Evolutionary conservation across 2,888 invertebrate genomes (phyloP).

Genomic region (Thymelicus sylvestris): DNA sequence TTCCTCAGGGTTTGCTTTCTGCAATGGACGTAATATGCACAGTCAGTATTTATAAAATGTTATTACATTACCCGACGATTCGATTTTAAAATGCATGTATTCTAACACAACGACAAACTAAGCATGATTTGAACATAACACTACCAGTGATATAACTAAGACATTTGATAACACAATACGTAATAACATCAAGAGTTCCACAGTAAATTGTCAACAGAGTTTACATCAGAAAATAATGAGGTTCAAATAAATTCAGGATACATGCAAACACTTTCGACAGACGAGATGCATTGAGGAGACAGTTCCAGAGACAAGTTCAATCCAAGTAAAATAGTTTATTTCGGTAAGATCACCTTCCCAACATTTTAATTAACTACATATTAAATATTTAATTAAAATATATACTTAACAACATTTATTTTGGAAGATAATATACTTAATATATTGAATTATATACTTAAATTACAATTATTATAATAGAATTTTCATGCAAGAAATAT

Average conservation of each 20-base stretch:
- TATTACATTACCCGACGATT: constrained; percentile 44
- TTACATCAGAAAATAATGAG: constrained; percentile 42
- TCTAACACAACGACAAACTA: constrained; percentile 78
- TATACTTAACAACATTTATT: constrained; percentile 81
- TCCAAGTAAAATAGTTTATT: constrained; percentile 46
- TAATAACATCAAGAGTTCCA: constrained; percentile 47
- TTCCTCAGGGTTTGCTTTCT: constrained; percentile 78
- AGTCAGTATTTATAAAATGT: constrained; percentile 59
- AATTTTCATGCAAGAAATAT: constrained; percentile 81
- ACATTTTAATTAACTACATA: constrained; percentile 60
- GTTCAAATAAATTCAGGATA: constrained; percentile 56
- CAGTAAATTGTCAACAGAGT: constrained; percentile 39
- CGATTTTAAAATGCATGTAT: constrained; percentile 38
- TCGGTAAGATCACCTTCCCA: constrained; percentile 58
- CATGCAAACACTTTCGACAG: constrained; percentile 61
- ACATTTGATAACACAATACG: constrained; percentile 50
- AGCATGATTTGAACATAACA: constrained; percentile 51
- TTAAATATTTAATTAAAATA: constrained; percentile 54
- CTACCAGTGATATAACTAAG: constrained; percentile 50
- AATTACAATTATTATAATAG: constrained; percentile 57
- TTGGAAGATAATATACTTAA: constrained; percentile 75
- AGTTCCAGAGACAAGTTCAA: constrained; percentile 43
- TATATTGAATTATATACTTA: constrained; percentile 57
- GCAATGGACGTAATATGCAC: constrained; percentile 78
- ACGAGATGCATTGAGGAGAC: constrained; percentile 33